These are phyloP conservation scores for Hippocampus kuda DNA, from an alignment of 2,797 vertebrate species.

Conservation along the genomic window DNA sequence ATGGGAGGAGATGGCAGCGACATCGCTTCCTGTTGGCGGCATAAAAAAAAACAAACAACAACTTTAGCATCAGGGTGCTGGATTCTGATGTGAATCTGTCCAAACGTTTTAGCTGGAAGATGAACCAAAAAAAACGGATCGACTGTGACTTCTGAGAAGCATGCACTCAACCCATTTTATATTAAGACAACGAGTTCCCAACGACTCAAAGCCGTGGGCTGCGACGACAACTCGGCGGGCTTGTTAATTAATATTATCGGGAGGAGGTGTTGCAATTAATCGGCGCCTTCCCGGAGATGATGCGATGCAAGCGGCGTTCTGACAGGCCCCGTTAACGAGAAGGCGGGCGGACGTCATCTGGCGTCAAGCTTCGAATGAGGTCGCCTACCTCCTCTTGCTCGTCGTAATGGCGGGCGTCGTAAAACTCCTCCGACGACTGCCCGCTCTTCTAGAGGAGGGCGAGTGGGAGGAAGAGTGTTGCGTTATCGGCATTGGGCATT, in stretches of 20 bases:
- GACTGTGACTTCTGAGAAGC: neutral
- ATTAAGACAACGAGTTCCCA: neutral
- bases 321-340: conserved; percentile 38
- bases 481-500: neutral
- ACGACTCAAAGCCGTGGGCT: neutral
- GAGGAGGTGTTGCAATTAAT: conserved; percentile 56
- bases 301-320: conserved; percentile 10
- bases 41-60: neutral
- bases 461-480: neutral
- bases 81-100: neutral
- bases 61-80: neutral
- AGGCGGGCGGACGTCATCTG: conserved; percentile 11
- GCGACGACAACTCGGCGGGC: no score
- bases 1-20: conserved; percentile 20
- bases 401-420: conserved; percentile 51
- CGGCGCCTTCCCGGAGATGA: conserved; percentile 25
- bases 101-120: neutral
- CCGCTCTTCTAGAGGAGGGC: conserved; percentile 22
- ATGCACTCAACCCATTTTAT: neutral
- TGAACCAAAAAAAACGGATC: neutral
- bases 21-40: conserved; percentile 31
- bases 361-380: conserved; percentile 11
- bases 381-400: conserved; percentile 64
- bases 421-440: conserved; percentile 31
- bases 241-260: conserved; percentile 37